Evolutionary conservation across 2,113 vertebrate genomes (phyloP).

Genomic region (Nymphicus hollandicus): DNA sequence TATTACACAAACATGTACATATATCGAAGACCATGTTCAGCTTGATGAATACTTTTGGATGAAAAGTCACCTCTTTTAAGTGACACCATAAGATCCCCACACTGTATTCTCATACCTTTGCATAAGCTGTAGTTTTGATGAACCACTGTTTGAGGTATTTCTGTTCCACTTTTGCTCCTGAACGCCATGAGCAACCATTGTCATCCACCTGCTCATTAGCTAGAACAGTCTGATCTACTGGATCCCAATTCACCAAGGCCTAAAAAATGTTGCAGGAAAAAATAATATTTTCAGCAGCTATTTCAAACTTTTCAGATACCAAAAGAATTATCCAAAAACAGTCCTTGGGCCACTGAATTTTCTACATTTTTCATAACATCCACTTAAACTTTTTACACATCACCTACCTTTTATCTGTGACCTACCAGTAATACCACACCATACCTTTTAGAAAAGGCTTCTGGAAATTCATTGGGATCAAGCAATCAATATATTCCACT

Average conservation of each 20-base stretch:
- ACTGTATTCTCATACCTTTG: slow-evolving; percentile 80
- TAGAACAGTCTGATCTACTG: slow-evolving; percentile 92
- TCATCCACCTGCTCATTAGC: slow-evolving; percentile 98
- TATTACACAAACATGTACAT: neutral
- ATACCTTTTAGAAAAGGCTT: neutral
- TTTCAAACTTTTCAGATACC: neutral
- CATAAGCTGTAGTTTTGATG: slow-evolving; percentile 93
- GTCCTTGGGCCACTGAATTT: neutral
- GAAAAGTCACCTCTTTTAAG: neutral
- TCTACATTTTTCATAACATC: neutral
- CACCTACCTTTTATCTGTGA: neutral
- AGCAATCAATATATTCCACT: neutral
- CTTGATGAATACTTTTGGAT: neutral
- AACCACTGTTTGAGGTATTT: slow-evolving; percentile 96
- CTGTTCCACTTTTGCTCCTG: slow-evolving; percentile 91
- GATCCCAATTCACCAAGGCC: slow-evolving; percentile 98
- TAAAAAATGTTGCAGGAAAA: slow-evolving; percentile 44
- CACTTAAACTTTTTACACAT: neutral
- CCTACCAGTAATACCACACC: neutral
- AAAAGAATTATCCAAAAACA: neutral
- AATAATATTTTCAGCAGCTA: neutral
- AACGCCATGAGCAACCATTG: slow-evolving; percentile 91
- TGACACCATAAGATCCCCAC: neutral
- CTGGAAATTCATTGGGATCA: neutral
- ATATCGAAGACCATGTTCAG: neutral